Base-by-base conservation (phyloP, 2,113 vertebrate species). In the Cochlearius cochlearius region DNA sequence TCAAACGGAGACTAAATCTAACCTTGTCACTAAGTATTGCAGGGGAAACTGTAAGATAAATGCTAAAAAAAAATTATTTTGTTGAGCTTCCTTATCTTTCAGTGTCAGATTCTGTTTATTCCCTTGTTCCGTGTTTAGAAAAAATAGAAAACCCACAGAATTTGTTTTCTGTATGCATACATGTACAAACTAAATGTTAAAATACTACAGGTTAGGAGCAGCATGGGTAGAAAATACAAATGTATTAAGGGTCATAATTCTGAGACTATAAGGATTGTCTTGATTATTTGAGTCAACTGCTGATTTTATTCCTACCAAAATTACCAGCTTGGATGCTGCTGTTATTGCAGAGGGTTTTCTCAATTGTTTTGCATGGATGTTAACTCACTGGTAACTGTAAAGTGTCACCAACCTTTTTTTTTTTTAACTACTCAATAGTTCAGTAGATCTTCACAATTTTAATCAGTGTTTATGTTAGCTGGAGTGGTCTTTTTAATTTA, bases 111-210 rank as follows among this genome's bases (percentile, higher is more conserved):
- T 92, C 72, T 82, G 3, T 36, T 66, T 38, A 50, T 86, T 75
- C 15, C 5, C 15, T 22, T 73, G 10, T 36, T 93, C 64, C 25
- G 0, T 60, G 27, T 49, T 53, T 29, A 73, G 27, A 74, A 62
- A 39, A 69, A 43, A 11, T 9, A 20, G 7, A 7, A 66, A 53
- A 74, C 38, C 16, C 22, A 6, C 0, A 16, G 13, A 59, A n/a
- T 39, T 63, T 85, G 1, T 50, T 78, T 90, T 82, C 36, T 68
- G 0, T 60, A 15, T 5, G 4, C 0, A 1, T 4, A 4, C 32
- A 30, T 11, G 21, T 5, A 5, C 15, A 55, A 36, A 52, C 5
- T 29, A 62, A 66, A 29, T 1, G 0, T 13, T 80, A 36, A 58
- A 87, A 21, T 71, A 50, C 17, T 38, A 4, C 9, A 45, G 9